These are phyloP conservation scores for Actinemys pallida DNA, from an alignment of 2,113 vertebrate genomes.

Conservation along the genomic window DNA sequence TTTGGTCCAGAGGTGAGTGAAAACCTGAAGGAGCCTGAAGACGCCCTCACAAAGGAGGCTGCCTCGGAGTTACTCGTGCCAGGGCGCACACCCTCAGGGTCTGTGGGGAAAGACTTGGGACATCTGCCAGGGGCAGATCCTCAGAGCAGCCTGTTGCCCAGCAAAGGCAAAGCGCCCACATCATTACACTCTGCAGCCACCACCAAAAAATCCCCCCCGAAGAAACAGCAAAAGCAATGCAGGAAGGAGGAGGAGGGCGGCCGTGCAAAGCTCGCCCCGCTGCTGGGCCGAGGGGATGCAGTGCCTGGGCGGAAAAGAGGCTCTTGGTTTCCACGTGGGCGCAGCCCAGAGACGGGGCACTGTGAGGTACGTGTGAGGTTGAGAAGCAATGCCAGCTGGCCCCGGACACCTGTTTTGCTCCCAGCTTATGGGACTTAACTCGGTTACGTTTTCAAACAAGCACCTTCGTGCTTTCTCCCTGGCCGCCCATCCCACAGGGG, in stretches of 20 bases:
- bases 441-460: neutral
- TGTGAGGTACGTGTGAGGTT: neutral
- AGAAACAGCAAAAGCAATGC: neutral
- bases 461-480: neutral
- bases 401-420: neutral
- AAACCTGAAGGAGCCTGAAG: neutral
- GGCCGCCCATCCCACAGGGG: neutral
- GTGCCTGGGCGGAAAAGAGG: neutral
- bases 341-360: neutral
- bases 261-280: neutral
- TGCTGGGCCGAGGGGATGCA: neutral
- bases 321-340: too few species aligned
- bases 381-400: too few species aligned
- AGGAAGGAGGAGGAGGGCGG: neutral
- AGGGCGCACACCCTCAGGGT: neutral
- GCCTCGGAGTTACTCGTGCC: neutral
- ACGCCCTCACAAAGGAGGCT: neutral
- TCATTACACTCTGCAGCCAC: neutral
- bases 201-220: neutral
- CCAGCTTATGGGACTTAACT: neutral
- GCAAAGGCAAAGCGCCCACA: neutral
- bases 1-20: neutral
- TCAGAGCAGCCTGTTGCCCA: neutral
- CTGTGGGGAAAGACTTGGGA: neutral
- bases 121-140: neutral